phyloP scores from a whole-genome alignment of 92 coral and sea anemone genomes.

The Phenganax subtilis region DNA sequence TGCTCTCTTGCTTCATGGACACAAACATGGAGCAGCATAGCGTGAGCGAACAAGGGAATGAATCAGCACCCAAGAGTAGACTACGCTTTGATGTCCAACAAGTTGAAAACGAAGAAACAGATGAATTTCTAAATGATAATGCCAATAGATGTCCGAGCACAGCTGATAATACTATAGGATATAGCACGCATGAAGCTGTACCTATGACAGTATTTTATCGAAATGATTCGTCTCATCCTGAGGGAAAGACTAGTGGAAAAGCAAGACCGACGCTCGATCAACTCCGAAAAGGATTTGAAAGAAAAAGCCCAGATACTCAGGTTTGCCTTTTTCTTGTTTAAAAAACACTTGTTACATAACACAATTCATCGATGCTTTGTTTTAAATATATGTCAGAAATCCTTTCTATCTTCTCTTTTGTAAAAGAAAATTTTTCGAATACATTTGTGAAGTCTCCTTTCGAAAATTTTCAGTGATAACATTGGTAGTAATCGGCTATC shows the following conservation, averaged over 20 bases:
- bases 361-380: background rate
- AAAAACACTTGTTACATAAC: background rate
- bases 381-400: too few relatives aligned
- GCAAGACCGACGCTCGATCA: conserved; percentile 86
- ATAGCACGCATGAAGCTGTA: conserved; percentile 91
- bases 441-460: too few relatives aligned
- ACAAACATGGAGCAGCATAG: background rate
- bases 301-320: conserved; percentile 46
- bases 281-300: conserved; percentile 92
- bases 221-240: conserved; percentile 61
- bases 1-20: background rate
- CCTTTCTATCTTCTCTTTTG: too few relatives aligned
- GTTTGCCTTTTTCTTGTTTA: background rate
- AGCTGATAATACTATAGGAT: conserved; percentile 66
- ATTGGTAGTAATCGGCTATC: too few relatives aligned
- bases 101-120: conserved; percentile 17
- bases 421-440: too few relatives aligned
- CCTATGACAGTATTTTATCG: conserved; percentile 98
- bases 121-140: background rate
- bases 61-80: background rate
- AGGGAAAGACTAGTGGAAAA: conserved; percentile 54
- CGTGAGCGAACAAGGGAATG: background rate
- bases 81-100: conserved; percentile 13
- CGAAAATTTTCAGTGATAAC: too few relatives aligned
- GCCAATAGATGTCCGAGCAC: conserved; percentile 7